Evolutionary conservation across 2,888 invertebrate genomes (phyloP), one percentile per base, ranked within the genome.

Genomic region (Chrysopilus asiliformis): DNA sequence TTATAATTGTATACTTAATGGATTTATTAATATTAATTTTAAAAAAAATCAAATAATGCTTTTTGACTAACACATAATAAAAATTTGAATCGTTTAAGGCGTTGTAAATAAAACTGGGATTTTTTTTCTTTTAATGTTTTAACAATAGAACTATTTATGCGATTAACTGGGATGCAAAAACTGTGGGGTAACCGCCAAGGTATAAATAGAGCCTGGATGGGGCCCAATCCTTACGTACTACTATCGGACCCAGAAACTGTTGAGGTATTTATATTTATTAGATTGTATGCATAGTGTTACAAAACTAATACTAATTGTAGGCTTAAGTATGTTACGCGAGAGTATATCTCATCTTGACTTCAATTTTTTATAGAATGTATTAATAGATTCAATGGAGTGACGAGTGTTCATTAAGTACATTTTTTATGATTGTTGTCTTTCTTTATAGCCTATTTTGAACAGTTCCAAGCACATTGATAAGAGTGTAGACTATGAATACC

Each of bases 381-480:
- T n/a, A n/a, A n/a, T n/a, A n/a, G n/a, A n/a, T n/a, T n/a, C n/a
- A n/a, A n/a, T n/a, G n/a, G n/a, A n/a, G n/a, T n/a, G n/a, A n/a
- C n/a, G n/a, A n/a, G n/a, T n/a, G n/a, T n/a, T n/a, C n/a, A n/a
- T n/a, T n/a, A n/a, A n/a, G n/a, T n/a, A 28, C 1, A 27, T 32
- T 12, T 15, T 19, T 25, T 32, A n/a, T n/a, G n/a, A n/a, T n/a
- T n/a, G n/a, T n/a, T n/a, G n/a, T n/a, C n/a, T n/a, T 32, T 38
- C 10, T 32, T 51, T 50, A n/a, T 47, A 73, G 70, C 68, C 68
- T 36, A 63, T 75, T 39, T 54, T 75, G 36, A 67, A 66, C 45
- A 73, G 70, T 45, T 65, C 60, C 40, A 70, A 68, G 45, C 68
- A 70, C 47, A 68, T 72, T 35, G 69, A 71, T 49, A 76, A 76